A percentile compares a stretch with the other conserved stretches of the same genome.
These are phyloP conservation scores for Germaria angustata DNA, from an alignment of 2,888 invertebrate genomes.

Conservation along the genomic window DNA sequence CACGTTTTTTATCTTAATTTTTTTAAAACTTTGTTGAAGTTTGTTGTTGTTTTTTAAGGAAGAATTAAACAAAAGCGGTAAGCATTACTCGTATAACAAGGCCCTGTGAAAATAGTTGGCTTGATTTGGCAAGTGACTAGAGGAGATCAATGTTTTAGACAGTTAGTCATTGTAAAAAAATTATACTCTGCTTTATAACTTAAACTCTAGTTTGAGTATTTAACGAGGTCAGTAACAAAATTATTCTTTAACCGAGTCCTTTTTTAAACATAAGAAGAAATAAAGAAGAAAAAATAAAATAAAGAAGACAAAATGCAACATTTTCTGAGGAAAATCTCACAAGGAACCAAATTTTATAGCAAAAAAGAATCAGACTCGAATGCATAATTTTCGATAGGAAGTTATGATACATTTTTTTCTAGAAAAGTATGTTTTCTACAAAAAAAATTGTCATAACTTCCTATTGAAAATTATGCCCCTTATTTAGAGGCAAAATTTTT, in stretches of 20 bases:
- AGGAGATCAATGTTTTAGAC: conserved; percentile 75
- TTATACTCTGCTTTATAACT: conserved; percentile 9
- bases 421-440: no score
- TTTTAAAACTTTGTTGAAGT: not conserved
- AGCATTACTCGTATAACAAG: not conserved
- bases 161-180: conserved; percentile 53
- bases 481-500: not conserved
- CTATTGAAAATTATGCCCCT: not conserved
- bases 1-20: conserved; percentile 43
- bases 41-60: not conserved
- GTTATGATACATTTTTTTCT: no score
- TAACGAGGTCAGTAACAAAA: not conserved
- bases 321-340: no score
- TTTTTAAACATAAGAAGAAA: no score
- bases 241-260: not conserved
- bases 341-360: no score
- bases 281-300: no score
- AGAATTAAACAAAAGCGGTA: not conserved
- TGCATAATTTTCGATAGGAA: not conserved
- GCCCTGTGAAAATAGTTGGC: not conserved
- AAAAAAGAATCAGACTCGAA: no score
- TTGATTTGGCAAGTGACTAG: conserved; percentile 73
- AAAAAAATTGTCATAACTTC: no score
- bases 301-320: no score
- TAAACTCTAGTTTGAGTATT: not conserved